Evolutionary conservation across 2,113 vertebrate species (phyloP).

Genomic region (Lepus timidus): DNA sequence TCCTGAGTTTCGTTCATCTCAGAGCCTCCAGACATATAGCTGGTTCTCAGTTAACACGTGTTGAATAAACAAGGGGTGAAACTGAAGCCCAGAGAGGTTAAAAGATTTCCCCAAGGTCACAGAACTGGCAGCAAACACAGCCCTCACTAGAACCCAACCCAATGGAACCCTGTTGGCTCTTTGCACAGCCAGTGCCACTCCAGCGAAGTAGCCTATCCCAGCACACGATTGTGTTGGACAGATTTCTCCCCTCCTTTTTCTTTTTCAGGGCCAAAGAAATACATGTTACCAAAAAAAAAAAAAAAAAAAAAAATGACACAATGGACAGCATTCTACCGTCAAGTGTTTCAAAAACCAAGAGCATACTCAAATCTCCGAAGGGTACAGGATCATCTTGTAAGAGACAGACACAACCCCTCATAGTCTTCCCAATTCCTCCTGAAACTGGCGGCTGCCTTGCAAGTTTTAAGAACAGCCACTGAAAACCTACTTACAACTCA

Average conservation of each 20-base stretch:
- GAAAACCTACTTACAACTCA: conserved; percentile 56
- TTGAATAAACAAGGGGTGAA: background rate
- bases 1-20: background rate
- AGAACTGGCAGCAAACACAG: background rate
- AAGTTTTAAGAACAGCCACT: conserved; percentile 54
- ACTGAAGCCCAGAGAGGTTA: conserved; percentile 36
- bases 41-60: background rate
- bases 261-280: conserved; percentile 51
- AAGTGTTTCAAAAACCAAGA: conserved; percentile 65
- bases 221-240: conserved; percentile 46
- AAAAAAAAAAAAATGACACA: conserved; percentile 62
- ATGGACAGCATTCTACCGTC: conserved; percentile 62
- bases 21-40: background rate
- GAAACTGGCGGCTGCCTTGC: background rate
- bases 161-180: background rate
- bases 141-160: background rate
- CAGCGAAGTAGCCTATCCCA: conserved; percentile 16
- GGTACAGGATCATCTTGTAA: background rate
- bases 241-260: conserved; percentile 23
- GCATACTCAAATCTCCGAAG: conserved; percentile 32
- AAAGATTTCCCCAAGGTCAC: conserved; percentile 70
- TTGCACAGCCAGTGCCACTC: background rate
- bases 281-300: conserved; percentile 67
- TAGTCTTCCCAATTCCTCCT: background rate
- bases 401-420: conserved; percentile 47